Evolutionary conservation across 2,888 invertebrate species (phyloP), one percentile per base, ranked within the genome.

Genomic region (Athripsodes cinereus): DNA sequence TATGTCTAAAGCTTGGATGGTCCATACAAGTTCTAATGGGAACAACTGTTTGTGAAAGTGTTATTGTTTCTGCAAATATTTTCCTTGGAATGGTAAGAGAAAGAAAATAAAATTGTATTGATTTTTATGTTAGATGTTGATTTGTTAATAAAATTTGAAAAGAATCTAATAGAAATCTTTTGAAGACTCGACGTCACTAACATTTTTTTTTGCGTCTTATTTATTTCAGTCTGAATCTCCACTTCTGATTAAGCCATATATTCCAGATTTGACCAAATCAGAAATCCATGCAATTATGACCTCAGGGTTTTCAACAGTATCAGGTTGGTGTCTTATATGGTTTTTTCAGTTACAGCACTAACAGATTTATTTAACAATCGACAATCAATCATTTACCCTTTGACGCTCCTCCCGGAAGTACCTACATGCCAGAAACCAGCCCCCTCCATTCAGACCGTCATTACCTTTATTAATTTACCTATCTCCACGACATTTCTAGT

Each of bases 251-350:
- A 86, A 89, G 67, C 96, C 96, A 0, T 96, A 95, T 67, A 72
- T 98, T 10, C 71, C 81, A n/a, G 73, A 84, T 60, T 79, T 98
- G 70, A 98, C 98, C 0, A 82, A 84, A 22, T 96, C 96, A 0
- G 98, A 98, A 75, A 73, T 98, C 0, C 95, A 96, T 71, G 87
- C 96, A 0, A 82, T 99, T 13, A 92, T 97, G 92, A 85, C 92
- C 0, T 91, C 92, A 0, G 97, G 97, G 2, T 96, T 96, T 73
- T 93, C 96, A 0, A 94, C 96, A 0, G 95, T 97, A 8, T 95
- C 96, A 40, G 93, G 92, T 81, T n/a, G n/a, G n/a, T n/a, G n/a
- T n/a, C n/a, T n/a, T n/a, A n/a, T n/a, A n/a, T n/a, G n/a, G n/a
- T n/a, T n/a, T n/a, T n/a, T n/a, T n/a, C n/a, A n/a, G n/a, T n/a